Evolutionary conservation across 2,113 vertebrate species (phyloP), one percentile per base, ranked within the genome.

Genomic region (Mustela nigripes): DNA sequence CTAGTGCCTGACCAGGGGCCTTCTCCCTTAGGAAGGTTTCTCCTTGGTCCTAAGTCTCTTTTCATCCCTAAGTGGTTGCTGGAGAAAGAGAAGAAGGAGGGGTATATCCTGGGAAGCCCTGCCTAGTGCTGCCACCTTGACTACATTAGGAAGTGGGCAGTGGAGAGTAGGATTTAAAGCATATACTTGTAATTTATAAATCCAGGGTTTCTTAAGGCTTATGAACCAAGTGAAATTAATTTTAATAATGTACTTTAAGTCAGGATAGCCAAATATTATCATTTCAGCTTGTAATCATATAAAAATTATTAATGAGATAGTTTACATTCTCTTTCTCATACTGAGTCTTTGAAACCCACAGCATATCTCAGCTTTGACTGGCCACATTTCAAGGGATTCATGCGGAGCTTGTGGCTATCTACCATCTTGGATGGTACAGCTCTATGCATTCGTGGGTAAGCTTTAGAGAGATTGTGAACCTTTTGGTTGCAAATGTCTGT

Each of bases 201-300:
- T 42, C 60, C 74, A 92, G 56, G n/a, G n/a, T 83, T 58, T 24
- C 28, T 6, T 81, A 69, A 73, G 53, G 15, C 21, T 80, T 82
- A 18, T 31, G 42, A 85, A 97, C 50, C 6, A 86, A 36, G 36
- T 84, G 33, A 90, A 81, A 83, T 71, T 80, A 58, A 96, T 45
- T 95, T 85, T 73, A 94, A 56, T 14, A 74, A 74, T 67, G 21
- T 53, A 74, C 67, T 91, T 94, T 87, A 88, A 83, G 11, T 78
- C 33, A 50, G 42, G 50, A 67, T 60, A 62, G 63, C 14, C 21
- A 94, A 76, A 76, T 60, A 81, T 19, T 62, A 71, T 71, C 50
- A 88, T 92, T 78, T 86, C 45, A 86, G 60, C 31, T 65, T 92
- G 5, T 78, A 63, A 93, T 96, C 31, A 42, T 28, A 78, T 45